A percentile compares a stretch with the other conserved stretches of the same genome.
These are phyloP conservation scores for Brenthis daphne DNA, from an alignment of 2,888 invertebrate species.

Conservation along the genomic window DNA sequence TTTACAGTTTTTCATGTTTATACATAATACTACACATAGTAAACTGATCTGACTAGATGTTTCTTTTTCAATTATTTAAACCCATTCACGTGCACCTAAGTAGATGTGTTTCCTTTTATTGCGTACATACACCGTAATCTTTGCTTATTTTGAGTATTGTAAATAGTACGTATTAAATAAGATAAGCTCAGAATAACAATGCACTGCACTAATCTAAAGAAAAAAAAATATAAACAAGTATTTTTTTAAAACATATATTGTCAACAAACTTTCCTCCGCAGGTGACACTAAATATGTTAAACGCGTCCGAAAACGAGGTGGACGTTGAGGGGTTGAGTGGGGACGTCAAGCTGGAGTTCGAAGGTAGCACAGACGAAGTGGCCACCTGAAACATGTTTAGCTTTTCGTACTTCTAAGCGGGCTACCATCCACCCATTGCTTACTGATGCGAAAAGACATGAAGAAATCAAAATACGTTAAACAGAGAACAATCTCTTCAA, in stretches of 20 bases:
- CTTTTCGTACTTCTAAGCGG: conserved; percentile 39
- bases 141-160: no score
- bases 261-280: conserved; percentile 43
- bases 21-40: no score
- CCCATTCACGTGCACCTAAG: no score
- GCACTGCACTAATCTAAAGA: background rate
- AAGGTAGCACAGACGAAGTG: conserved; percentile 88
- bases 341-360: conserved; percentile 91
- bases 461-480: no score
- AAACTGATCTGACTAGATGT: no score
- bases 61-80: no score
- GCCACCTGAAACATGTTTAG: conserved; percentile 79
- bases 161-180: no score
- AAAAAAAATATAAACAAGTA: background rate
- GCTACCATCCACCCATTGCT: background rate
- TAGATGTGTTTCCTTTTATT: no score
- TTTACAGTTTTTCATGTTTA: no score
- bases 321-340: conserved; percentile 92
- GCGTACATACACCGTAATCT: no score
- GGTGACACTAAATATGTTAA: conserved; percentile 95
- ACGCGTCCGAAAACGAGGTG: conserved; percentile 94
- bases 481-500: no score
- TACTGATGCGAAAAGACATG: conserved; percentile 18
- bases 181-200: no score
- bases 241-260: background rate